These are phyloP conservation scores for Nebria ingens DNA, from an alignment of 1,140 invertebrate genomes.

Conservation along the genomic window DNA sequence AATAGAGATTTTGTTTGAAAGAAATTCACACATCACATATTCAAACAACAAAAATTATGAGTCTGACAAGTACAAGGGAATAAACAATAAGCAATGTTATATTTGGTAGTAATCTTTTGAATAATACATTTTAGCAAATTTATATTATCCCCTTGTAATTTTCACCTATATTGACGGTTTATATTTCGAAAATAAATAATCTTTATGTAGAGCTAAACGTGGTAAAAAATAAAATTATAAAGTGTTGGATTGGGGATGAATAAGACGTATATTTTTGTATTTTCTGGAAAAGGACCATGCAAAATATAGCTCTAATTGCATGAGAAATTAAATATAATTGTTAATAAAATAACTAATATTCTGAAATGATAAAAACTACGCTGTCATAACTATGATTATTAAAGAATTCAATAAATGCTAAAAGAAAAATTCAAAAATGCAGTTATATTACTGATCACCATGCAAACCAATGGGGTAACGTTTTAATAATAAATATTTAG, in stretches of 20 bases:
- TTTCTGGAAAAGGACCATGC: background rate
- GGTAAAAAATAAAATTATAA: background rate
- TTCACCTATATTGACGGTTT: no score
- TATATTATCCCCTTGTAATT: background rate
- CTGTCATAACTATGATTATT: no score
- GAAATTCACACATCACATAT: constrained; percentile 9
- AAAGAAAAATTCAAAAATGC: no score
- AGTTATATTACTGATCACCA: no score
- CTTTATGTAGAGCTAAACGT: constrained; percentile 4
- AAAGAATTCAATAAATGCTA: no score
- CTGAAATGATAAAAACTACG: no score
- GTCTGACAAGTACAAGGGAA: no score
- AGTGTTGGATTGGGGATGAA: background rate
- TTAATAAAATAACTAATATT: constrained; percentile 2
- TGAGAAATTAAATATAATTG: constrained; percentile 1
- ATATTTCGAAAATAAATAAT: background rate
- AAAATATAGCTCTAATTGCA: constrained; percentile 8
- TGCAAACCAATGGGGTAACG: background rate
- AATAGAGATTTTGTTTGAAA: no score
- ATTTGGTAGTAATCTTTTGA: background rate
- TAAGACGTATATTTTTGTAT: background rate
- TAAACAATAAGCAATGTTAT: no score
- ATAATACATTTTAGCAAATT: background rate
- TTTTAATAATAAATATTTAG: no score
- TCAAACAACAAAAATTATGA: constrained; percentile 1